Evolutionary conservation across 2,888 invertebrate species (phyloP).

Genomic region (Lochmaea capreae): DNA sequence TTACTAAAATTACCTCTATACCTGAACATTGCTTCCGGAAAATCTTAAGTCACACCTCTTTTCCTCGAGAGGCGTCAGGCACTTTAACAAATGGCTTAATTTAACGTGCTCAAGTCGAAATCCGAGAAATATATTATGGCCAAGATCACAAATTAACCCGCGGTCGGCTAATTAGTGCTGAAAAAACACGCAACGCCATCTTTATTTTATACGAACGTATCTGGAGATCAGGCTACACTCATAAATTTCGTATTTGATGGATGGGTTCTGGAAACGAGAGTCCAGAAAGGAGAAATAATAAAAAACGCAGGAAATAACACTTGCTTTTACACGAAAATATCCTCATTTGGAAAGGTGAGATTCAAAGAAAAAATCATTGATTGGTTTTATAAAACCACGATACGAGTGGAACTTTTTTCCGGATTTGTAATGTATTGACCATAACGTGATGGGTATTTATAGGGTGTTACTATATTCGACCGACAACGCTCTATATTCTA

Average conservation of each 20-base stretch:
- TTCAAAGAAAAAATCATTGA: no score
- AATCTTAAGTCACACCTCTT: conserved; percentile 43
- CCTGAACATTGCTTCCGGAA: conserved; percentile 42
- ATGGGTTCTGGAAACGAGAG: conserved; percentile 17
- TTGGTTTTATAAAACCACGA: no score
- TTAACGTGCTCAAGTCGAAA: conserved; percentile 39
- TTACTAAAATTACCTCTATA: conserved; percentile 40
- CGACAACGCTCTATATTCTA: no score
- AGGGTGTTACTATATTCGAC: no score
- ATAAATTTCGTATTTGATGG: conserved; percentile 22
- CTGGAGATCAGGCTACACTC: conserved; percentile 12
- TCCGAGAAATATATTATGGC: conserved; percentile 39
- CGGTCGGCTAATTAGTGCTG: conserved; percentile 36
- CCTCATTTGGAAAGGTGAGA: no score
- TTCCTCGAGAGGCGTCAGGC: conserved; percentile 38
- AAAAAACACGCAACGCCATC: conserved; percentile 40
- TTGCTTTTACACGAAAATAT: background rate
- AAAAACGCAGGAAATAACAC: background rate
- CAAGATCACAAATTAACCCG: conserved; percentile 39
- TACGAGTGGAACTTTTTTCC: no score
- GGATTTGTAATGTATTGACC: no score
- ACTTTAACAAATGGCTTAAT: conserved; percentile 41
- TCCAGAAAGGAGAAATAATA: background rate
- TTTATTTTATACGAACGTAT: conserved; percentile 20
- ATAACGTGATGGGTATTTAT: no score